Conservation (phyloP, 2,797 vertebrate genomes). For the Coendou prehensilis region DNA sequence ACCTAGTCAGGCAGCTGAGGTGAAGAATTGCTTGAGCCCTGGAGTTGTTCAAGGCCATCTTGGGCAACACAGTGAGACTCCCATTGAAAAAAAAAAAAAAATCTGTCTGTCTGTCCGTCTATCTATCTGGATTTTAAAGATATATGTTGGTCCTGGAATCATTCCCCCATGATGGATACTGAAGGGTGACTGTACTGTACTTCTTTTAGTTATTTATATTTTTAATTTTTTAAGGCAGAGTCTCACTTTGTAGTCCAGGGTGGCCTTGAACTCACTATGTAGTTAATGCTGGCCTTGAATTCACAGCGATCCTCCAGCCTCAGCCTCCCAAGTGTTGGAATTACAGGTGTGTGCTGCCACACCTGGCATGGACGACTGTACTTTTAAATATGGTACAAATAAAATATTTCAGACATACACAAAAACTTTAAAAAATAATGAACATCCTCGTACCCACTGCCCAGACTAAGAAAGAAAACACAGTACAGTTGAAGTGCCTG, state of each 20-base stretch:
- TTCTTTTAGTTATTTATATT: neutral
- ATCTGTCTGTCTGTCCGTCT: too few relatives aligned
- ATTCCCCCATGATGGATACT: too few relatives aligned
- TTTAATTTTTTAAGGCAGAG: neutral
- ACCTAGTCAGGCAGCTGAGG: neutral
- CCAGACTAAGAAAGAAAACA: slow-evolving; percentile 14
- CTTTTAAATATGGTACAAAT: neutral
- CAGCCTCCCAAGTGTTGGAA: neutral
- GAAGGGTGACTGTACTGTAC: neutral
- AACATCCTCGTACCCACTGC: neutral
- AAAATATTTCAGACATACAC: slow-evolving; percentile 30
- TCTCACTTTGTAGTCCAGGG: neutral
- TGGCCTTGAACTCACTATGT: neutral
- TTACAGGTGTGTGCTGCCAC: neutral
- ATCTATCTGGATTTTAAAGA: neutral
- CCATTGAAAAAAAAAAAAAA: neutral
- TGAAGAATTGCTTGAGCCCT: neutral
- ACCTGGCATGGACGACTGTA: neutral
- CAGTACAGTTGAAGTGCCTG: neutral
- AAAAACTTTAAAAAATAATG: neutral
- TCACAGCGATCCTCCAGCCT: neutral
- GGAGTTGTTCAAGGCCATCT: neutral
- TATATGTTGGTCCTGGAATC: neutral
- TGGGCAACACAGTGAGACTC: neutral
- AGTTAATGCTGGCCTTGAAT: neutral